phyloP scores from a whole-genome alignment of 2,888 invertebrate species.

The Noctuana brunneofusca region DNA sequence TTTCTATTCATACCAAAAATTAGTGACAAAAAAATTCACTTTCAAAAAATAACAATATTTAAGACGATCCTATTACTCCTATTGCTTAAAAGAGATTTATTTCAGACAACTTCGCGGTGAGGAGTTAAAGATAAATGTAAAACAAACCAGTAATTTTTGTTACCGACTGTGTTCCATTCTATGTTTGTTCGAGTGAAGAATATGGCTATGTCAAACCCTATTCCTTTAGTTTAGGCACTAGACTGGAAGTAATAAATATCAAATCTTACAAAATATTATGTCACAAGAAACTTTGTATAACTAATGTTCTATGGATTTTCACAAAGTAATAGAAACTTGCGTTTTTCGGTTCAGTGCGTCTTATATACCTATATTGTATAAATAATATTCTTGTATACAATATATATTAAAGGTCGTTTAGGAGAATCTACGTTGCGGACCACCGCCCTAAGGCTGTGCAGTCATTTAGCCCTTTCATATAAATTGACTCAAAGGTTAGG shows the following conservation, averaged over 20 bases:
- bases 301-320: neutral
- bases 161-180: slow-evolving; percentile 1
- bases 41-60: too few relatives aligned
- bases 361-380: neutral
- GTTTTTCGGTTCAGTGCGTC: neutral
- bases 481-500: slow-evolving; percentile 23
- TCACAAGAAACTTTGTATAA: neutral
- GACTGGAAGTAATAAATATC: slow-evolving; percentile 13
- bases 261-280: slow-evolving; percentile 1
- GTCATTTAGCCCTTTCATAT: slow-evolving; percentile 29
- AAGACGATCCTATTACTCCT: too few relatives aligned
- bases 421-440: neutral
- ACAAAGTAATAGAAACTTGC: neutral
- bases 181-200: slow-evolving; percentile 2
- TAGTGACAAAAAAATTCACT: too few relatives aligned
- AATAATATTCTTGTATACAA: neutral
- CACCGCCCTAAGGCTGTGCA: slow-evolving; percentile 19
- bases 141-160: neutral
- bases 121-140: too few relatives aligned
- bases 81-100: too few relatives aligned
- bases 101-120: neutral
- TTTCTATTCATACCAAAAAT: too few relatives aligned
- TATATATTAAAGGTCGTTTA: neutral
- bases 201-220: slow-evolving; percentile 2
- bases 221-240: slow-evolving; percentile 9